Base-by-base conservation (phyloP, 2,797 vertebrate genomes). In the Ataeniobius toweri region DNA sequence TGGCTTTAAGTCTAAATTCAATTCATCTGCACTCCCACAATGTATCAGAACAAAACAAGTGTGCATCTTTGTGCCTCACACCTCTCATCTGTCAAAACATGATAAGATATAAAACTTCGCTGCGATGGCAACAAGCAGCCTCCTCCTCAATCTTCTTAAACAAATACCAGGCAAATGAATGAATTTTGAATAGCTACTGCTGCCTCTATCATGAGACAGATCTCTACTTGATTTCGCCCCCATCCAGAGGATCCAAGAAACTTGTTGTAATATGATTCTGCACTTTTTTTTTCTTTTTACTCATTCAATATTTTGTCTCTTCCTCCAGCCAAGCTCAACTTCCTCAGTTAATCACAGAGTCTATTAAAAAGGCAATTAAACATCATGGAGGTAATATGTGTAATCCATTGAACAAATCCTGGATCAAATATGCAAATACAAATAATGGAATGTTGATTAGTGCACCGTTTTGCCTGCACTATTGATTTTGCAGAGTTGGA, bases 321-420 rank as follows among this genome's bases (percentile, higher is more conserved):
- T 79, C 83, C 75, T 78, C 79, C 73, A 78, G 77, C 85, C 77
- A 61, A 80, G 67, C 78, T 83, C 24, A 51, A 88, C 91, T 91
- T 93, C 89, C 86, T 89, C 82, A 85, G 91, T 94, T 92, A 94
- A 94, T 94, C 91, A 90, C 88, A 87, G 81, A 93, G 90, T 94
- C 92, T 90, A 94, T 93, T 94, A 95, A 94, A 95, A 94, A 93
- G 92, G 92, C 90, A 95, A 95, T 95, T 94, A 94, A 94, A 94
- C 91, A 93, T 91, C 89, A 91, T 87, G 86, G 92, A 93, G 93
- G 92, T 94, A 94, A 95, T 94, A 92, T 94, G 92, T 90, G 91
- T 94, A 94, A 95, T 95, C 93, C 90, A 92, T 91, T 92, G 90
- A 91, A 92, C 88, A 94, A 93, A 93, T 93, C 91, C 91, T 83